These are phyloP conservation scores for Ennomos quercinarius DNA, from an alignment of 2,888 invertebrate genomes.

Conservation along the genomic window DNA sequence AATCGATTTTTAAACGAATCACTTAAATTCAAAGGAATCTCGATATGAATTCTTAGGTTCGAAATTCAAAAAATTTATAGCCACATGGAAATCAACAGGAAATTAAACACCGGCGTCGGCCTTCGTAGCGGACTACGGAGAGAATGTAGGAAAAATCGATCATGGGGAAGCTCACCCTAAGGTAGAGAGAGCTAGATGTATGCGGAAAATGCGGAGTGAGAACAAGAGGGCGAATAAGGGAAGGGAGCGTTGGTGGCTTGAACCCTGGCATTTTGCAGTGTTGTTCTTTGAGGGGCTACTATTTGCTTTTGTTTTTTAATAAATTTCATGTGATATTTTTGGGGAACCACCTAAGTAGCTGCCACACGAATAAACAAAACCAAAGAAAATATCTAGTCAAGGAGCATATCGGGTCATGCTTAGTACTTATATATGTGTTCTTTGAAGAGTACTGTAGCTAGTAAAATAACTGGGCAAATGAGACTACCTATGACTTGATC, in stretches of 20 bases:
- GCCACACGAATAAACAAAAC: no score
- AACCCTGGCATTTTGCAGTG: constrained; percentile 30
- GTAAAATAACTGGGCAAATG: no score
- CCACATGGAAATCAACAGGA: constrained; percentile 29
- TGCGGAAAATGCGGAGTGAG: constrained; percentile 27
- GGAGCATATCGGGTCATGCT: no score
- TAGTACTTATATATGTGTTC: no score
- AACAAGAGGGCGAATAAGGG: constrained; percentile 35
- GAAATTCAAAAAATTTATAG: constrained; percentile 5
- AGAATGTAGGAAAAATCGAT: constrained; percentile 30
- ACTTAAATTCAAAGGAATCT: background rate
- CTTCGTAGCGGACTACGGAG: constrained; percentile 8
- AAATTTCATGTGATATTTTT: background rate
- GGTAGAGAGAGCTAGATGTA: constrained; percentile 14
- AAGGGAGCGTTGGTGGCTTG: constrained; percentile 14
- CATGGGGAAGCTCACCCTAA: constrained; percentile 11
- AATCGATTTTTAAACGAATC: background rate
- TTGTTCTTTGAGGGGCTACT: constrained; percentile 39
- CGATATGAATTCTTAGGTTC: background rate
- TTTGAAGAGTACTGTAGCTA: no score
- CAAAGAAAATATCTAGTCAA: no score
- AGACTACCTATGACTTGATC: no score
- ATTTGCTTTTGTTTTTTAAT: constrained; percentile 29
- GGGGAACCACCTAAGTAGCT: no score
- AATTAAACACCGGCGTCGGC: constrained; percentile 15